A percentile compares a stretch with the other conserved stretches of the same genome.
These are phyloP conservation scores for Stegastes partitus DNA, from an alignment of 2,113 vertebrate genomes.

Conservation along the genomic window DNA sequence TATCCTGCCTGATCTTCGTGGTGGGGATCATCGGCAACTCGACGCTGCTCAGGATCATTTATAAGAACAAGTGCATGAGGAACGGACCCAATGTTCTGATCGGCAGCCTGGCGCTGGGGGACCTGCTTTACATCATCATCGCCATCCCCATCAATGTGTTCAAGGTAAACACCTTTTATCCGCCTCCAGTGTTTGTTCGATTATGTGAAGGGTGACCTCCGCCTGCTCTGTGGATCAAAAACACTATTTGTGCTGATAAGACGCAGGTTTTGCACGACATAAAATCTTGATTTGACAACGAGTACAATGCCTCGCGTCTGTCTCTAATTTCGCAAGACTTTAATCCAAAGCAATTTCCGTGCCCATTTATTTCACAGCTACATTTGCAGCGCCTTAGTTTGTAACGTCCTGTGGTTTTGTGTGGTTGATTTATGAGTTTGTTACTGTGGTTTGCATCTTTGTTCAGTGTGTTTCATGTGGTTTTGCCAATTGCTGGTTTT, in stretches of 20 bases:
- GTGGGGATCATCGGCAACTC: constrained; percentile 93
- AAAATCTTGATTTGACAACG: neutral
- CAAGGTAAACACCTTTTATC: constrained; percentile 81
- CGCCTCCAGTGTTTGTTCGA: neutral
- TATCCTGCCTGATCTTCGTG: constrained; percentile 92
- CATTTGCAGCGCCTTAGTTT: neutral
- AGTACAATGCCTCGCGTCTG: neutral
- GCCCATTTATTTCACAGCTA: neutral
- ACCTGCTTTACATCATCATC: constrained; percentile 93
- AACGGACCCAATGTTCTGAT: constrained; percentile 93
- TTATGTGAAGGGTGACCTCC: too few relatives aligned
- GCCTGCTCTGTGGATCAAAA: too few relatives aligned
- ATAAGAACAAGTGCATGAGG: constrained; percentile 96
- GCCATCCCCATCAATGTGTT: constrained; percentile 91
- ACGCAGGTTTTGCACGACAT: neutral
- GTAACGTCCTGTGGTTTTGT: neutral
- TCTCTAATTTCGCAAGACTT: constrained; percentile 9
- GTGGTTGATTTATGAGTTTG: neutral
- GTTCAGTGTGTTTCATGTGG: constrained; percentile 8
- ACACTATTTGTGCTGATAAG: neutral
- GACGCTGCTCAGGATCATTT: constrained; percentile 92
- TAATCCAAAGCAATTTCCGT: neutral
- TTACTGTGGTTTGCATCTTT: neutral
- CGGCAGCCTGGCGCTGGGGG: constrained; percentile 91
- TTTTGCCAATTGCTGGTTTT: constrained; percentile 16